A percentile compares a stretch with the other conserved stretches of the same genome.
phyloP scores from a whole-genome alignment of 2,113 vertebrate species.

The Dascyllus trimaculatus region DNA sequence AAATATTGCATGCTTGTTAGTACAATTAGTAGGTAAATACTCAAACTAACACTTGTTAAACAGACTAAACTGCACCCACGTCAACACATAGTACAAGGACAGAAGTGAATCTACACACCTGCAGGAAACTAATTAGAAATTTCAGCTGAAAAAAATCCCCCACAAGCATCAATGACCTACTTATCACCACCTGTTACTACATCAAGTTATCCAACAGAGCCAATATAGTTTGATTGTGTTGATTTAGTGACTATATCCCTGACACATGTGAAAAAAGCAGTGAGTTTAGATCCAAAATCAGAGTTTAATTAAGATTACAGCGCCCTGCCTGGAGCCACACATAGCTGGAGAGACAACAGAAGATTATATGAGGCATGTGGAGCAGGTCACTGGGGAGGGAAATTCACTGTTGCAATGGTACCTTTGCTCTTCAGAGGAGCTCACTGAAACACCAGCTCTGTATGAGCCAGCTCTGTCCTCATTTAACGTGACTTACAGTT shows the following conservation, averaged over 20 bases:
- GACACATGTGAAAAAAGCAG: neutral
- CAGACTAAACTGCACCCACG: no score
- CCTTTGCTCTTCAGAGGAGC: conserved; percentile 14
- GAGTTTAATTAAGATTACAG: neutral
- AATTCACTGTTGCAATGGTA: conserved; percentile 1
- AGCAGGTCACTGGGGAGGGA: neutral
- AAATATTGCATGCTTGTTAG: no score
- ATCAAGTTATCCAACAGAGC: no score
- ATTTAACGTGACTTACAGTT: neutral
- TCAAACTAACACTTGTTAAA: no score
- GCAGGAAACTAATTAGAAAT: no score
- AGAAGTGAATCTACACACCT: no score
- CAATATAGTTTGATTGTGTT: no score
- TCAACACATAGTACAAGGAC: no score
- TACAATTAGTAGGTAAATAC: no score
- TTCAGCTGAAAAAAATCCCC: no score
- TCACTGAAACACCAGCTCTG: conserved; percentile 12
- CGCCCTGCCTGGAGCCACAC: neutral
- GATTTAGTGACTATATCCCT: neutral
- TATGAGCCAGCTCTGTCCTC: neutral
- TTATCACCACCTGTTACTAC: conserved; percentile 13
- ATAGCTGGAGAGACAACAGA: neutral
- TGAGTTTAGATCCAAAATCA: neutral
- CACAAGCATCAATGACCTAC: conserved; percentile 5
- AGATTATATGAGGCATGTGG: neutral